Base-by-base conservation (phyloP, 2,888 invertebrate genomes). In the Onchidella celtica region DNA sequence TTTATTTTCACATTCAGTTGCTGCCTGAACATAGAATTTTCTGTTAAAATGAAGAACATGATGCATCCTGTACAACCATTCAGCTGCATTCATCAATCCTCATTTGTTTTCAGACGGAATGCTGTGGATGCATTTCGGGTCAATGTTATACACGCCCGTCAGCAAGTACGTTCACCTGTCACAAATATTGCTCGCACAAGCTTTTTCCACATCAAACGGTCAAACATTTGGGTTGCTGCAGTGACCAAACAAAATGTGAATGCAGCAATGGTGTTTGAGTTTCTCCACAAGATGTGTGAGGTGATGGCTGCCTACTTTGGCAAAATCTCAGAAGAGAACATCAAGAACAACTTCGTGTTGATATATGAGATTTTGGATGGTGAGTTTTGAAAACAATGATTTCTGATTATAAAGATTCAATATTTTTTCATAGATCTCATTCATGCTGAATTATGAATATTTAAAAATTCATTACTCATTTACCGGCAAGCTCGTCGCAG, bases 191-290 rank as follows among this genome's bases (percentile, higher is more conserved):
- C 99, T 1, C 95, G 99, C 85, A 99, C 99, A 38, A 99, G 99
- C 66, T 99, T 99, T 94, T 99, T 99, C 93, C 99, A 99, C 93
- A 98, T 99, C 85, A 99, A 98, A 80, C 95, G 99, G 85, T 98
- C 99, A 17, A 99, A 99, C 93, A 99, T 99, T 90, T 99, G 99
- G 99, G 94, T 99, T 88, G 99, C 99, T 63, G 99, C 99, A 0
- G 99, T 99, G n/a, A 99, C 99, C 34, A 98, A 99, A 94, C 99
- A 99, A 94, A 99, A 99, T 96, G 99, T 99, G 80, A 99, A 99
- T 91, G 99, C 99, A 32, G 98, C 99, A 0, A 99, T 99, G 99
- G 99, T 99, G 59, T 99, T 99, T 93, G 99, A 99, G 94, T 99
- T 99, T 94, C 95, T 99, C 66, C 95, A 98, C 78, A 99, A 99